Evolutionary conservation across 30 jellyfish, hydroid and myxozoan genomes (phyloP).

Genomic region (Hydractinia symbiolongicarpus): DNA sequence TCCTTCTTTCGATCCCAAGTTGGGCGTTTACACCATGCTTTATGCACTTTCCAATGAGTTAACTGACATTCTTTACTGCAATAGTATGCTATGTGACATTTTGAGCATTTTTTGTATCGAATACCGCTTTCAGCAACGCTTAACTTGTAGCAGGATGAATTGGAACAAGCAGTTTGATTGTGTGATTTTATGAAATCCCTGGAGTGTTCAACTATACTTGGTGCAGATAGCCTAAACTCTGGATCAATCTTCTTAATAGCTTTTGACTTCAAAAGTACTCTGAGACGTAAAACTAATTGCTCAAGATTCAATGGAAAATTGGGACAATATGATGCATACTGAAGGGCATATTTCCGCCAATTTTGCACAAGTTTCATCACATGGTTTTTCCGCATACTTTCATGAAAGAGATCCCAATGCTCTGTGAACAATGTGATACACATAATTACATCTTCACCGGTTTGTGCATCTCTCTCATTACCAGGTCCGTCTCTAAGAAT

Average conservation of each 20-base stretch:
- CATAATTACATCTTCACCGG: neutral
- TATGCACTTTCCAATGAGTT: constrained; percentile 3
- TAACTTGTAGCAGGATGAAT: neutral
- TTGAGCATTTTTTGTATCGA: constrained; percentile 8
- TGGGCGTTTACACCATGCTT: constrained; percentile 12
- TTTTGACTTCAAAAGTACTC: neutral
- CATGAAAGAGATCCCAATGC: constrained; percentile 8
- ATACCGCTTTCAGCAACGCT: neutral
- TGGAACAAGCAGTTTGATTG: constrained; percentile 4
- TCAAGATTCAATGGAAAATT: neutral
- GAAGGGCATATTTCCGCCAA: constrained; percentile 11
- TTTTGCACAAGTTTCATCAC: neutral
- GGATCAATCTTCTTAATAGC: neutral
- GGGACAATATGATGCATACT: neutral
- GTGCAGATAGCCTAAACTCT: constrained; percentile 14
- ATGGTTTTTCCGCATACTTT: neutral
- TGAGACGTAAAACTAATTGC: neutral
- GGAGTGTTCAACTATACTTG: neutral
- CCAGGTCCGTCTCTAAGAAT: neutral
- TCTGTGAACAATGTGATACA: neutral
- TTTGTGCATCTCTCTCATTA: neutral
- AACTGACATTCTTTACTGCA: neutral
- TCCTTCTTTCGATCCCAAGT: neutral
- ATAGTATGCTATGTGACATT: neutral
- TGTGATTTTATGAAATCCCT: neutral